phyloP scores from a whole-genome alignment of 2,888 invertebrate species.

The Seira ritae region DNA sequence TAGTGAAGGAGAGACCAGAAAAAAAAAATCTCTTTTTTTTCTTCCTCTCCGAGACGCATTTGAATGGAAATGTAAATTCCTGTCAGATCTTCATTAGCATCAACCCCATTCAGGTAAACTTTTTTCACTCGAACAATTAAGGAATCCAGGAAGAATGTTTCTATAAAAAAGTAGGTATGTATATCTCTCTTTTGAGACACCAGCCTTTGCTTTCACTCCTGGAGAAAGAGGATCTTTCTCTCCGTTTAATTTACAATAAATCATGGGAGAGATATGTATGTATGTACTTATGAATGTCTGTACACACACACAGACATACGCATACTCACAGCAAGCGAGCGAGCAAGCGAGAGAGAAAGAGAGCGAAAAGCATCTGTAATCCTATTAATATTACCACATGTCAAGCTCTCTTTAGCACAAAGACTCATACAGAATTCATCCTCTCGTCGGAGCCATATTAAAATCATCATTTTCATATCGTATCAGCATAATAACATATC shows the following conservation, averaged over 20 bases:
- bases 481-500: too few species aligned
- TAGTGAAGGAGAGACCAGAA: too few species aligned
- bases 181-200: too few species aligned
- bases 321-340: not conserved
- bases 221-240: constrained; percentile 18
- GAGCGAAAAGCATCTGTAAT: constrained; percentile 46
- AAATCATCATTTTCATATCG: too few species aligned
- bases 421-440: not conserved
- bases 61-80: too few species aligned
- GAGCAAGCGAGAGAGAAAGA: not conserved
- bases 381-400: constrained; percentile 50
- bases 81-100: too few species aligned
- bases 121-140: too few species aligned
- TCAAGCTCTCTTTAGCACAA: constrained; percentile 22
- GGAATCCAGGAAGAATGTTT: too few species aligned
- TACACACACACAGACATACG: not conserved
- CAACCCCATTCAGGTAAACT: too few species aligned
- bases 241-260: constrained; percentile 62
- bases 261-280: constrained; percentile 32
- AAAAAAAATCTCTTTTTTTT: too few species aligned
- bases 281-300: not conserved
- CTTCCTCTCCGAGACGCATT: too few species aligned
- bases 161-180: too few species aligned
- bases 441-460: not conserved
- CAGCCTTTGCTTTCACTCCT: not conserved